These are phyloP conservation scores for Globicephala melas DNA, from an alignment of 2,113 vertebrate species.

Conservation along the genomic window DNA sequence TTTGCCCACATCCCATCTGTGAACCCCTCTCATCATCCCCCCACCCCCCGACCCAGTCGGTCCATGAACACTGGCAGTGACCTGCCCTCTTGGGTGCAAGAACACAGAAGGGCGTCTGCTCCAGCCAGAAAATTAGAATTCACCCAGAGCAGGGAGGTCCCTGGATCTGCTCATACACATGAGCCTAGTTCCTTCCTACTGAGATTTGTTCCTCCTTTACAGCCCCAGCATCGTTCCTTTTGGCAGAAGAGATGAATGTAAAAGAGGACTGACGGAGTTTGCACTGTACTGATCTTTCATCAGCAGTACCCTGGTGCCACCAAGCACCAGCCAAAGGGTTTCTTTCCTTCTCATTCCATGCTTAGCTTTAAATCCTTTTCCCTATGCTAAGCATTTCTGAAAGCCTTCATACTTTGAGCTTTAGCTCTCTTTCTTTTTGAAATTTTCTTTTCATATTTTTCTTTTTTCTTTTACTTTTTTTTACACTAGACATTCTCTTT, in stretches of 20 bases:
- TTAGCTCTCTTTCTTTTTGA: slow-evolving; percentile 1
- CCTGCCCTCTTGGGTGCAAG: neutral
- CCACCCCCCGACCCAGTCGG: too few relatives aligned
- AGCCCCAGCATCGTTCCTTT: neutral
- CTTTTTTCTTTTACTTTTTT: neutral
- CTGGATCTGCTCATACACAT: neutral
- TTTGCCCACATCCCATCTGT: neutral
- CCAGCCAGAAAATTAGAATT: slow-evolving; percentile 57
- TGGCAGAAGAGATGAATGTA: slow-evolving; percentile 63
- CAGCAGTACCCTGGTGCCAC: slow-evolving; percentile 14
- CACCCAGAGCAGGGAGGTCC: slow-evolving; percentile 9
- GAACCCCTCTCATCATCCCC: neutral
- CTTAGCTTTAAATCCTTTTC: slow-evolving; percentile 22
- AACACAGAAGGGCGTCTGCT: neutral
- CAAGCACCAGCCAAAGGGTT: slow-evolving; percentile 30
- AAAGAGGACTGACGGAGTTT: slow-evolving; percentile 29
- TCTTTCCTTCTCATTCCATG: slow-evolving; percentile 44
- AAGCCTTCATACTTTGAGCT: slow-evolving; percentile 12
- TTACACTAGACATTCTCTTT: neutral
- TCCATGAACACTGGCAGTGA: neutral
- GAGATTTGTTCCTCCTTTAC: slow-evolving; percentile 46
- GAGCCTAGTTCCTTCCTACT: slow-evolving; percentile 39
- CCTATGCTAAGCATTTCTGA: slow-evolving; percentile 25
- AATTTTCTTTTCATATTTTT: neutral
- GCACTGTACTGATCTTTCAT: slow-evolving; percentile 50